Conservation (phyloP, 2,797 vertebrate species). For the Poeciliopsis paucimaculata region DNA sequence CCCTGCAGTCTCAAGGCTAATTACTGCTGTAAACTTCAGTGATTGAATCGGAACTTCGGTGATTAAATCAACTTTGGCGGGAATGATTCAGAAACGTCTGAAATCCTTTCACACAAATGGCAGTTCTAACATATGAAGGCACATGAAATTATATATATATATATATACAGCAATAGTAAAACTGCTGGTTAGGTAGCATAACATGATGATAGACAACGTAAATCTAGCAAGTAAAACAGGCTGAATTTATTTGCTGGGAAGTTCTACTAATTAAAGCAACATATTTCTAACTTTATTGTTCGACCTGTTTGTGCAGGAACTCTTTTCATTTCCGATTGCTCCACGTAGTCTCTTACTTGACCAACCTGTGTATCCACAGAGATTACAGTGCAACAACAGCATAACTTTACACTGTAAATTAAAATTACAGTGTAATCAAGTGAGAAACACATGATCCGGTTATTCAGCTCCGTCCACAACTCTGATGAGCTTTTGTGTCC, state of each 20-base stretch:
- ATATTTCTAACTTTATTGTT: not conserved
- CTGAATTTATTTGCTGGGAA: not conserved
- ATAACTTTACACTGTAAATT: not conserved
- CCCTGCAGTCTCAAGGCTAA: conserved; percentile 4
- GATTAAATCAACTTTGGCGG: not conserved
- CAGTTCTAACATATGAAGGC: not conserved
- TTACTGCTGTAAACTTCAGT: conserved; percentile 6
- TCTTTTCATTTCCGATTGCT: not conserved
- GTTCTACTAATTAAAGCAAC: not conserved
- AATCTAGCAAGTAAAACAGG: not conserved
- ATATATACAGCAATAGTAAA: not conserved
- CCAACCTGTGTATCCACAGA: not conserved
- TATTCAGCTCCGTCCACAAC: not conserved
- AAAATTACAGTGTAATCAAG: no score
- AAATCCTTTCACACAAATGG: not conserved
- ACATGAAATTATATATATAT: not conserved
- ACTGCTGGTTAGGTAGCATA: no score
- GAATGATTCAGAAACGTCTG: not conserved
- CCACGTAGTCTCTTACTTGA: not conserved
- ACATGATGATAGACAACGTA: not conserved
- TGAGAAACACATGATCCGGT: not conserved
- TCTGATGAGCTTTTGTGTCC: not conserved
- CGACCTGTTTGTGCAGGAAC: not conserved
- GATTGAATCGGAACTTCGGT: no score
- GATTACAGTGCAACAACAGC: no score